Evolutionary conservation across 2,113 vertebrate genomes (phyloP), one percentile per base, ranked within the genome.

Genomic region (Protobothrops mucrosquamatus): DNA sequence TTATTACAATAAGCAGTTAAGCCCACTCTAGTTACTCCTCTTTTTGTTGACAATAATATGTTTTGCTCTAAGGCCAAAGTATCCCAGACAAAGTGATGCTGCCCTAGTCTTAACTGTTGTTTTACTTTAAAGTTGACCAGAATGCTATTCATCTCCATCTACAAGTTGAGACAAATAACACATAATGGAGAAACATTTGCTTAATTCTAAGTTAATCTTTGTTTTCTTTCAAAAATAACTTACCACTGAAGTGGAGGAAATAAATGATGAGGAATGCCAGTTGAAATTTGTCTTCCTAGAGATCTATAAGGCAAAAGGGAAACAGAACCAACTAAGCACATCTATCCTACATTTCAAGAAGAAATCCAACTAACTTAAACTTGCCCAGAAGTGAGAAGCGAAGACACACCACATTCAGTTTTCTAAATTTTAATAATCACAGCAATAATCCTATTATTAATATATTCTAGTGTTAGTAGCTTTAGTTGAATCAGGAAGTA

Each of bases 191-290:
- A 55, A 56, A 56, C 6, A 24, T 89, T 48, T 39, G 24, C 2
- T 12, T 7, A 85, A 2, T 55, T 46, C 9, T 64, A 23, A 15
- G 20, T 43, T 43, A 52, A 89, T 89, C 23, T 18, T 4, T 57
- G 2, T 69, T 6, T 89, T 39, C 20, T 23, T 89, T 46, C 55
- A 91, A 88, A 34, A 91, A 88, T 15, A 92, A 97, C 97, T 98
- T 89, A 98, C 98, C 97, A 96, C 96, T n/a, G 98, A 96, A 51
- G 97, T 95, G 0, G 95, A 97, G 43, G 94, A 97, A 59, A 96
- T 97, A 57, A 91, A 97, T 5, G 94, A 94, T 34, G 96, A 93
- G 39, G 94, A 55, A 85, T 93, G 93, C 97, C 97, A 97, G 6
- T 85, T 91, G 11, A 89, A 89, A 48, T 93, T 96, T 23, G 93